Conservation (phyloP, 2,797 vertebrate genomes). For the Pseudochirops corinnae region DNA sequence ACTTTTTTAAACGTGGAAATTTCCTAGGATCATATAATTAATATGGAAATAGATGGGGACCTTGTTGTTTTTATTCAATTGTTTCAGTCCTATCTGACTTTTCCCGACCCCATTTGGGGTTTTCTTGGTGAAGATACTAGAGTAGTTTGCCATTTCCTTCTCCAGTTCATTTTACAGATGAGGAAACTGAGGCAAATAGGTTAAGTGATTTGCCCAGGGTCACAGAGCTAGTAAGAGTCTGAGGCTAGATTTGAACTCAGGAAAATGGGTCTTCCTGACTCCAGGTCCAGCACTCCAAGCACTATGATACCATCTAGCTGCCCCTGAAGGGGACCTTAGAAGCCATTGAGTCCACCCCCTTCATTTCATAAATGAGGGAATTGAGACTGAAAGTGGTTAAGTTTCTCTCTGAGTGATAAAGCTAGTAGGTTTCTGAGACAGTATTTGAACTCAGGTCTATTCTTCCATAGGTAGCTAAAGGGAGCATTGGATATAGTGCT, state of each 20-base stretch:
- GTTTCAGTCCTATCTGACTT: background rate
- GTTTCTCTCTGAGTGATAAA: background rate
- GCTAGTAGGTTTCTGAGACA: background rate
- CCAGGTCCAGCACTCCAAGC: background rate
- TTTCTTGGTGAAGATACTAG: background rate
- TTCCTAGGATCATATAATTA: background rate
- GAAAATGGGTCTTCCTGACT: background rate
- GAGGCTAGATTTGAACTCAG: background rate
- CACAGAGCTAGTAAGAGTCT: background rate
- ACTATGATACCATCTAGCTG: background rate
- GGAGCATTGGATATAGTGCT: background rate
- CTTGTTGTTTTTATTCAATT: background rate
- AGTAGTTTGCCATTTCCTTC: background rate
- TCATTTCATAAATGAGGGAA: background rate
- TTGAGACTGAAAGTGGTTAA: background rate
- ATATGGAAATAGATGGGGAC: background rate
- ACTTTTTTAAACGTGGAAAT: background rate
- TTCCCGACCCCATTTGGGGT: background rate
- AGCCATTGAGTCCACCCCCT: background rate
- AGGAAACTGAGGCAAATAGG: background rate
- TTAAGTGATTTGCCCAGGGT: background rate
- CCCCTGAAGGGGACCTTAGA: too few relatives aligned
- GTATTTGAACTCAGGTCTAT: background rate
- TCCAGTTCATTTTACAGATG: background rate
- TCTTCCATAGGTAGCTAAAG: too few relatives aligned